phyloP scores from a whole-genome alignment of 2,113 vertebrate genomes.

The Cottus gobio region DNA sequence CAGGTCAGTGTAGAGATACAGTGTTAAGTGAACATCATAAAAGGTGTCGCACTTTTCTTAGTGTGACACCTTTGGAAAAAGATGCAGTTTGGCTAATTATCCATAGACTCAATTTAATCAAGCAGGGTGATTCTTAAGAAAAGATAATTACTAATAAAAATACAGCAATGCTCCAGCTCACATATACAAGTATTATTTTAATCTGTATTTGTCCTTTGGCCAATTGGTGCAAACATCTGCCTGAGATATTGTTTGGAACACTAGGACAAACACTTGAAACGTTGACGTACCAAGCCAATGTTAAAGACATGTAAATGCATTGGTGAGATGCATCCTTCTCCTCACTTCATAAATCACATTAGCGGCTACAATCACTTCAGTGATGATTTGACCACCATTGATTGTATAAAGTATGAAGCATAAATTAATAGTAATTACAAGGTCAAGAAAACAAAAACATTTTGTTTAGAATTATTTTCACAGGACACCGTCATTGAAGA shows the following conservation, averaged over 20 bases:
- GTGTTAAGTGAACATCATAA: background rate
- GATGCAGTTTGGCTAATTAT: background rate
- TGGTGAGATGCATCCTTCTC: background rate
- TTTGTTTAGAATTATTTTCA: background rate
- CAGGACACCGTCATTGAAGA: background rate
- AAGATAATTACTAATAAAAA: background rate
- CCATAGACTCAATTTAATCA: constrained; percentile 3
- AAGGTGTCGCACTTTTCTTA: background rate
- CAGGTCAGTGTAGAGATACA: background rate
- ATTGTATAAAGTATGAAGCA: background rate
- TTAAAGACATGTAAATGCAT: background rate
- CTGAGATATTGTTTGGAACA: background rate
- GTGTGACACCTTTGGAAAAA: background rate
- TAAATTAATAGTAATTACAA: background rate
- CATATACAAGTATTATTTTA: background rate
- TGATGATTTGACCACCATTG: background rate
- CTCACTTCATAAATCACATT: background rate
- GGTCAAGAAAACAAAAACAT: background rate
- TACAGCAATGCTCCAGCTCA: background rate
- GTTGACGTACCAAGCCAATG: background rate
- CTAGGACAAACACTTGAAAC: background rate
- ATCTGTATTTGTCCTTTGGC: background rate
- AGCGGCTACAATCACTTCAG: background rate
- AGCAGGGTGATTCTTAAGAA: background rate
- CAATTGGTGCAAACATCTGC: background rate